Percentiles rank a stretch among this genome's conserved stretches.
phyloP scores from a whole-genome alignment of 1,140 invertebrate genomes.

The Drosophila bifasciata region DNA sequence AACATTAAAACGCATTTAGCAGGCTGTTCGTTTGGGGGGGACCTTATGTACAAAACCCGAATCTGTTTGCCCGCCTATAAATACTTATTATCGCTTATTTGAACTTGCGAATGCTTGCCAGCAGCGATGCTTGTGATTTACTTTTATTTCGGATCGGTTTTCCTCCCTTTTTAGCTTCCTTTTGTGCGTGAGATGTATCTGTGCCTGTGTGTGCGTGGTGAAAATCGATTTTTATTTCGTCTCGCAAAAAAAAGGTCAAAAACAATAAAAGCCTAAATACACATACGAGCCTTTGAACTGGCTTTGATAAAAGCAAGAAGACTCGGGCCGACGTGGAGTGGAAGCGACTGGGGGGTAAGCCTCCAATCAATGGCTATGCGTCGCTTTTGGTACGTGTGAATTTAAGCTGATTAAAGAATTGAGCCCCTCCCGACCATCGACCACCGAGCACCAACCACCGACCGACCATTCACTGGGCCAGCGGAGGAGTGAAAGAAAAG shows the following conservation, averaged over 20 bases:
- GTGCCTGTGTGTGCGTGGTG: constrained; percentile 29
- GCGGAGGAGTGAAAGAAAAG: not conserved
- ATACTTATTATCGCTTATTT: constrained; percentile 83
- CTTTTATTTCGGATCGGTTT: constrained; percentile 63
- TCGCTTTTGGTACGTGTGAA: constrained; percentile 82
- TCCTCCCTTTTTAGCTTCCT: constrained; percentile 28
- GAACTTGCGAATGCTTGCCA: constrained; percentile 71
- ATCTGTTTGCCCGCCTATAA: constrained; percentile 62
- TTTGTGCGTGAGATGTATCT: constrained; percentile 39
- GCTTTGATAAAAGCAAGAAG: constrained; percentile 69
- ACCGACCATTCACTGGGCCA: constrained; percentile 17
- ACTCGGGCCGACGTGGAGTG: constrained; percentile 24
- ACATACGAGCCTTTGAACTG: constrained; percentile 80
- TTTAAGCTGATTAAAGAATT: constrained; percentile 84
- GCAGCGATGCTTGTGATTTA: constrained; percentile 62
- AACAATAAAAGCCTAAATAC: constrained; percentile 83
- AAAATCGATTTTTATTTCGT: constrained; percentile 71
- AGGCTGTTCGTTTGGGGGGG: constrained; percentile 29
- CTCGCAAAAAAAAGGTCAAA: constrained; percentile 75
- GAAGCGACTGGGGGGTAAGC: constrained; percentile 47
- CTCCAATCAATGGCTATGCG: constrained; percentile 81
- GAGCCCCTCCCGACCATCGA: constrained; percentile 34
- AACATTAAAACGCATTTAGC: constrained; percentile 82
- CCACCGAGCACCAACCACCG: not conserved
- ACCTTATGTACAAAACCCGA: constrained; percentile 21